phyloP scores from a whole-genome alignment of 2,888 invertebrate genomes.

The Reticulitermes lucifugus region DNA sequence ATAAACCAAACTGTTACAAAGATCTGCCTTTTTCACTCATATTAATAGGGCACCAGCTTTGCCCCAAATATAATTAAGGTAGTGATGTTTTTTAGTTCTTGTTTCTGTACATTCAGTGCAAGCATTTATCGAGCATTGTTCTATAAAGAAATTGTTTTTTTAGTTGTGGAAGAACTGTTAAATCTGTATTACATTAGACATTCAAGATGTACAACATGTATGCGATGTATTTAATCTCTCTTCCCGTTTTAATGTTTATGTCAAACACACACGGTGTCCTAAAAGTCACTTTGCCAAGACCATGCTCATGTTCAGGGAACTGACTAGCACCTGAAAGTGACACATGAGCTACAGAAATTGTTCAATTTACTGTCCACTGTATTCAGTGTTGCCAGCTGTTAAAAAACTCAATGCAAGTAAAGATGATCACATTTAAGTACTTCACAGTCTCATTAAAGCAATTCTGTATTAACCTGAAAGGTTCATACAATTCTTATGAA shows the following conservation, averaged over 20 bases:
- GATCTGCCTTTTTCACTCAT: background rate
- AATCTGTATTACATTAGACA: background rate
- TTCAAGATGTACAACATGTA: background rate
- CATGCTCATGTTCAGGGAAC: too few species aligned
- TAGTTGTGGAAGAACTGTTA: background rate
- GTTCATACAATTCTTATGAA: too few species aligned
- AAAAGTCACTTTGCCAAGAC: too few species aligned
- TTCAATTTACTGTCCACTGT: too few species aligned
- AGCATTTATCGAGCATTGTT: background rate
- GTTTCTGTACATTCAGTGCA: background rate
- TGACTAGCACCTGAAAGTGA: too few species aligned
- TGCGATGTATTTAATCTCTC: background rate
- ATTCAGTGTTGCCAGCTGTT: too few species aligned
- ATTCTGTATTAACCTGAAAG: too few species aligned
- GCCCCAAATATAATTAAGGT: background rate
- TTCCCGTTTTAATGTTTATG: background rate
- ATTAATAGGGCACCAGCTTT: background rate
- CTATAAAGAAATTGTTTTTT: background rate
- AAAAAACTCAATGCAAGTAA: too few species aligned
- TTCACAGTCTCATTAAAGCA: too few species aligned
- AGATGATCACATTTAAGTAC: too few species aligned
- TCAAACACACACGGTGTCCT: background rate
- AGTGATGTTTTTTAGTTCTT: background rate
- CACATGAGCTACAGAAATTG: too few species aligned
- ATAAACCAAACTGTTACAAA: background rate